phyloP scores from a whole-genome alignment of 2,888 invertebrate genomes.

The Agrochola lota region DNA sequence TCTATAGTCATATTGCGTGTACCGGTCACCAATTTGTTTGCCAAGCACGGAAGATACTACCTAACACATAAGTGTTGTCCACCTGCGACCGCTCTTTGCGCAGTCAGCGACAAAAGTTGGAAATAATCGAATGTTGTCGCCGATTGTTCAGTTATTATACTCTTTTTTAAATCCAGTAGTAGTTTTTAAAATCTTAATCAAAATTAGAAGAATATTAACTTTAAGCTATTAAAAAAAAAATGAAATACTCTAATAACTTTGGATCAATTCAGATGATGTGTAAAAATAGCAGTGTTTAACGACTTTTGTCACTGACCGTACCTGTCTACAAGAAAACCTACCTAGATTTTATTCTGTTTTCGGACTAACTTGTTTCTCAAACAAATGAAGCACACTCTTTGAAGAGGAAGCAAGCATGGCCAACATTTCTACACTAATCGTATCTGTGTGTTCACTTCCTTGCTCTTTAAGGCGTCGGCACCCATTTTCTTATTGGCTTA shows the following conservation, averaged over 20 bases:
- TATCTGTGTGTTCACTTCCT: slow-evolving; percentile 23
- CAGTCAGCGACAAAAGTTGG: not conserved
- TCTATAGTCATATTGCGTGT: no score
- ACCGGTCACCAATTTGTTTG: no score
- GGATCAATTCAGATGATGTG: not conserved
- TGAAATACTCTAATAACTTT: not conserved
- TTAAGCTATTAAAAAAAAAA: no score
- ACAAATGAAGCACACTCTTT: not conserved
- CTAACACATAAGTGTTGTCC: no score
- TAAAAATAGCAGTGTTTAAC: not conserved
- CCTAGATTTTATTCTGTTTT: not conserved
- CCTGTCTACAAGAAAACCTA: not conserved
- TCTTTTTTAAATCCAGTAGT: no score
- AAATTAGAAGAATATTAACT: not conserved
- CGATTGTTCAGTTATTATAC: not conserved
- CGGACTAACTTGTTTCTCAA: not conserved
- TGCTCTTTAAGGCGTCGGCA: slow-evolving; percentile 14
- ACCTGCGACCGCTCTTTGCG: not conserved
- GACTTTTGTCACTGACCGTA: not conserved
- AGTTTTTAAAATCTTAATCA: not conserved
- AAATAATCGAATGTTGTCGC: not conserved
- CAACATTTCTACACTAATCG: slow-evolving; percentile 28
- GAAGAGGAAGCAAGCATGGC: not conserved
- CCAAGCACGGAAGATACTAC: no score
- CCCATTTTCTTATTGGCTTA: slow-evolving; percentile 53